Conservation (phyloP, 2,113 vertebrate species). For the Bathybates hornii region DNA sequence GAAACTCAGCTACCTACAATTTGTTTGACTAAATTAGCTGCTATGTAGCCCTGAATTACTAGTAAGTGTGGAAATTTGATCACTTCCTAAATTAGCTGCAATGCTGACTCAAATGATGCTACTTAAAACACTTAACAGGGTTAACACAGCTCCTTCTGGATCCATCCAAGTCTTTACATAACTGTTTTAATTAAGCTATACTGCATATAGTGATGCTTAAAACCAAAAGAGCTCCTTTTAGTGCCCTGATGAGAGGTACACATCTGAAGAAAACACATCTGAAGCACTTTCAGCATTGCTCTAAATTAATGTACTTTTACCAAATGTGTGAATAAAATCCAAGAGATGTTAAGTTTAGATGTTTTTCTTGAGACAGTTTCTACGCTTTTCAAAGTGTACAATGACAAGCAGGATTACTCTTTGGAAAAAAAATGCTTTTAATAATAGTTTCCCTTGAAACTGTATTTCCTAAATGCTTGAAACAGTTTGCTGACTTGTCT, state of each 20-base stretch:
- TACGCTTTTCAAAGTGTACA: not conserved
- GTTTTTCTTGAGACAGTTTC: not conserved
- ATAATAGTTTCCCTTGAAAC: not conserved
- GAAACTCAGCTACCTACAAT: not conserved
- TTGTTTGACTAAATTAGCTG: not conserved
- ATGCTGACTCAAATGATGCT: not conserved
- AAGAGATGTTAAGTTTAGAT: not conserved
- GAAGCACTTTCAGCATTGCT: not conserved
- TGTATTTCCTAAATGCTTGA: not conserved
- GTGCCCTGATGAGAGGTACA: not conserved
- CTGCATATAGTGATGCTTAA: not conserved
- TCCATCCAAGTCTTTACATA: not conserved
- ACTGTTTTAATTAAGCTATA: not conserved
- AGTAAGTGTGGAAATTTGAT: not conserved
- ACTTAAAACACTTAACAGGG: not conserved
- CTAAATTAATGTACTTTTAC: not conserved
- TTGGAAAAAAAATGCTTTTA: not conserved
- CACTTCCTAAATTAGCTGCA: not conserved
- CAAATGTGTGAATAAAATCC: not conserved
- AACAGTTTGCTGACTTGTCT: not conserved
- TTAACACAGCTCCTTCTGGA: not conserved
- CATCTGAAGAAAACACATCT: not conserved
- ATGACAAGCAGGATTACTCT: not conserved
- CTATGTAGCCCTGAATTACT: not conserved
- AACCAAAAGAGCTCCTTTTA: not conserved